Conservation (phyloP, 2,797 vertebrate genomes). For the Sebastes goodei region DNA sequence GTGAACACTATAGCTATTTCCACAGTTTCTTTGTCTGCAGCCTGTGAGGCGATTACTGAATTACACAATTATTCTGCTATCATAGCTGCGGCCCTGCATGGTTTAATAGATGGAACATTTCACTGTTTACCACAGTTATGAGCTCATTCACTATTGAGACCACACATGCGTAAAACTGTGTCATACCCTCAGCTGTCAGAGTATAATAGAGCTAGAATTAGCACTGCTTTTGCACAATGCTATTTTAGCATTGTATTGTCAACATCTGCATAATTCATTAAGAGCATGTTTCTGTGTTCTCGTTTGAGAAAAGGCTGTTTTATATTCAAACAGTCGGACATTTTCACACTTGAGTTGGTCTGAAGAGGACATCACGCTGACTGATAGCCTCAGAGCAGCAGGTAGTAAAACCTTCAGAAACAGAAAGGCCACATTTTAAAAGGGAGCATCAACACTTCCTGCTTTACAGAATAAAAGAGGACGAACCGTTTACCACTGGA, state of each 20-base stretch:
- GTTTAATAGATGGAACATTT: conserved; percentile 32
- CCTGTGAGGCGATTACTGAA: background rate
- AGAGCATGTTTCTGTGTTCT: background rate
- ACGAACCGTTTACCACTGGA: background rate
- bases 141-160: background rate
- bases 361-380: conserved; percentile 2
- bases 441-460: background rate
- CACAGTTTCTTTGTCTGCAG: background rate
- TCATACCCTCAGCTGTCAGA: background rate
- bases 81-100: background rate
- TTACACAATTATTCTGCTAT: conserved; percentile 21
- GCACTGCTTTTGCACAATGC: background rate
- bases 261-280: background rate
- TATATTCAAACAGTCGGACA: background rate
- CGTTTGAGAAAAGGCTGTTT: background rate
- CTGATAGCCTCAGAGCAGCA: background rate
- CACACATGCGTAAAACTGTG: background rate
- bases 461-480: background rate
- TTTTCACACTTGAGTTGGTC: background rate
- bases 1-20: background rate
- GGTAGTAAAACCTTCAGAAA: background rate
- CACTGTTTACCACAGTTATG: conserved; percentile 2
- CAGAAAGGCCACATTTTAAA: background rate
- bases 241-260: background rate
- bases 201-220: background rate